Evolutionary conservation across 1,140 invertebrate genomes (phyloP), one percentile per base, ranked within the genome.

Genomic region (Eulimnadia texana): DNA sequence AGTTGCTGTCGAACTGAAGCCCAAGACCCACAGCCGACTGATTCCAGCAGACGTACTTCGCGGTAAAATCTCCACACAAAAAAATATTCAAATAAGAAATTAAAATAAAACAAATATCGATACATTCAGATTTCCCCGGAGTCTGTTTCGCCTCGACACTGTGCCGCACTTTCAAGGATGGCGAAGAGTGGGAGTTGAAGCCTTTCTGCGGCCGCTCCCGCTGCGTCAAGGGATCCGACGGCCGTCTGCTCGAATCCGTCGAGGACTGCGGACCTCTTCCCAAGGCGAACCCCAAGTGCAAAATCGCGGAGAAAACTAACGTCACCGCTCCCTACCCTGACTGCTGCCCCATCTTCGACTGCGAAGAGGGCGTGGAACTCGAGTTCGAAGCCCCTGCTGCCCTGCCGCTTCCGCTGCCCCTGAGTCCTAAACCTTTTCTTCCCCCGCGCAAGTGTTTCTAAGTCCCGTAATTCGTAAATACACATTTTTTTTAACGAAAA

Each of bases 101-200:
- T n/a, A n/a, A n/a, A n/a, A n/a, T n/a, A n/a, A n/a, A n/a, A n/a
- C n/a, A n/a, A n/a, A n/a, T n/a, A n/a, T n/a, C n/a, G n/a, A n/a
- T n/a, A n/a, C n/a, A 76, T 74, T 3, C 74, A 92, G 88, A 92
- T 76, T 92, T 92, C 78, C 88, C 88, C 50, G 86, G 85, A 9
- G 80, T 88, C 77, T 92, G 88, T 69, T 92, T 91, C 73, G 88
- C 88, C 1, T 90, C 86, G 0, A 92, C 88, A n/a, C 82, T 81
- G 63, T 92, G 88, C 70, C 84, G 86, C 1, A 91, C 88, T 16
- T 82, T 90, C 27, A 86, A 89, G 69, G 84, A 85, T 29, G 82
- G 82, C 47, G 84, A 89, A 72, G 77, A 82, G 24, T 92, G 88
- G 88, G 86, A 90, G 27, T 70, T 92, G 64, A 76, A 82, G 9